Percentiles rank a stretch among this genome's conserved stretches.
phyloP scores from a whole-genome alignment of 2,888 invertebrate genomes.

The Folsomia manolachei region DNA sequence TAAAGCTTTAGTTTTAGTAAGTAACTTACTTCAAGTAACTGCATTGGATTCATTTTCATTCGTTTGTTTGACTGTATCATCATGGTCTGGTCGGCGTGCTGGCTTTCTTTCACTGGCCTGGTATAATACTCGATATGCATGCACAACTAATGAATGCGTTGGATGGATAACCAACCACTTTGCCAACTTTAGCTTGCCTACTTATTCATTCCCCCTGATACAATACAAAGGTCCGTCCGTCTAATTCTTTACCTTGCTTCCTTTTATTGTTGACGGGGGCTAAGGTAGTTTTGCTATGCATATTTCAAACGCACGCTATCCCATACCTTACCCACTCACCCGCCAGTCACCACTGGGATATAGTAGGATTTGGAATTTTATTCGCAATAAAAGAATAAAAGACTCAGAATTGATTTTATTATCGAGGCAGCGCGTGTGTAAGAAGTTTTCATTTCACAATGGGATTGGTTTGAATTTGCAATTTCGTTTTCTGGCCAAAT shows the following conservation, averaged over 20 bases:
- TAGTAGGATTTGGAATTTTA: background rate
- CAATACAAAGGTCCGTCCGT: background rate
- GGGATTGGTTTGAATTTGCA: background rate
- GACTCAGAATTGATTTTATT: background rate
- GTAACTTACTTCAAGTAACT: background rate
- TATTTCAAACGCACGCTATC: background rate
- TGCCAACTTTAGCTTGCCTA: background rate
- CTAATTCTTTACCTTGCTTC: too few relatives aligned
- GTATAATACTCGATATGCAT: background rate
- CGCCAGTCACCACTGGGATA: background rate
- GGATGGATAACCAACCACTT: too few relatives aligned
- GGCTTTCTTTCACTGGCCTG: too few relatives aligned
- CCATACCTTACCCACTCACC: background rate
- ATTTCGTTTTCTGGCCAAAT: too few relatives aligned
- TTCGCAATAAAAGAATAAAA: constrained; percentile 3
- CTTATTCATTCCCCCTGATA: background rate
- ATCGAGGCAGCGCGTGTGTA: background rate
- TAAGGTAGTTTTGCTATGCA: too few relatives aligned
- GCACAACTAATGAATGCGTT: constrained; percentile 1
- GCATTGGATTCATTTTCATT: background rate
- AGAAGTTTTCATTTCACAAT: background rate
- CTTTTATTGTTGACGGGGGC: background rate
- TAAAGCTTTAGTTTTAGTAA: background rate
- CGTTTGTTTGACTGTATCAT: background rate
- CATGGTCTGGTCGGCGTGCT: too few relatives aligned